Evolutionary conservation across 2,888 invertebrate genomes (phyloP), one percentile per base, ranked within the genome.

Genomic region (Ariolimax columbianus): DNA sequence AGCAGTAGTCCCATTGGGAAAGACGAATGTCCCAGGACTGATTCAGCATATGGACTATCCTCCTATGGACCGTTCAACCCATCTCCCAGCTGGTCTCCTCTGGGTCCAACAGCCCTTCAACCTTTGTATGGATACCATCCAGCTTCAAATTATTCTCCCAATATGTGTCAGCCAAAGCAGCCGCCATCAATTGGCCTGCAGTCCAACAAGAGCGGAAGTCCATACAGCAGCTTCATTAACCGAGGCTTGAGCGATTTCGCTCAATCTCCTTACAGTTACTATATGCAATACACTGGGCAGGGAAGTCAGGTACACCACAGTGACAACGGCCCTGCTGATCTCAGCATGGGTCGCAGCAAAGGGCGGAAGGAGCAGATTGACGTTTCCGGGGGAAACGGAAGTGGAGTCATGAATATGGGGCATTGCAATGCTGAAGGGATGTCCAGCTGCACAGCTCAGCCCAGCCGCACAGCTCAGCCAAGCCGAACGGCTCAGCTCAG

Each of bases 11-110:
- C 30, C 4, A 63, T 33, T 55, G 70, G 75, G 38, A 82, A 84
- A 51, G 82, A 87, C 26, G 78, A 78, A 30, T 40, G 36, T 19
- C 36, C 14, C n/a, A 7, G 33, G 19, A 36, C n/a, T 38, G 23
- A 80, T 85, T 9, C 51, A 55, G 30, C 33, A 36, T 72, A 77
- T 40, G 88, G 87, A 0, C 84, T 82, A 4, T 77, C 88, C 0
- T 78, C 77, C 51, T 88, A 87, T 77, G 87, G 86, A 1, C 86
- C 86, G 11, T 87, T 86, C 78, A 84, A 84, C 55, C 84, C 87
- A 19, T 70, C 87, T 9, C 82, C 84, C 30, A 66, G 86, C 68
- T 88, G 88, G 88, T 84, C 80, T 26, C 79, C 86, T 1, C 43
- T 70, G 14, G 51, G 43, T 23, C 11, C 38, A 23, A 17, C 51